phyloP scores from a whole-genome alignment of 2,888 invertebrate species.

The Dysmachus trigonus region DNA sequence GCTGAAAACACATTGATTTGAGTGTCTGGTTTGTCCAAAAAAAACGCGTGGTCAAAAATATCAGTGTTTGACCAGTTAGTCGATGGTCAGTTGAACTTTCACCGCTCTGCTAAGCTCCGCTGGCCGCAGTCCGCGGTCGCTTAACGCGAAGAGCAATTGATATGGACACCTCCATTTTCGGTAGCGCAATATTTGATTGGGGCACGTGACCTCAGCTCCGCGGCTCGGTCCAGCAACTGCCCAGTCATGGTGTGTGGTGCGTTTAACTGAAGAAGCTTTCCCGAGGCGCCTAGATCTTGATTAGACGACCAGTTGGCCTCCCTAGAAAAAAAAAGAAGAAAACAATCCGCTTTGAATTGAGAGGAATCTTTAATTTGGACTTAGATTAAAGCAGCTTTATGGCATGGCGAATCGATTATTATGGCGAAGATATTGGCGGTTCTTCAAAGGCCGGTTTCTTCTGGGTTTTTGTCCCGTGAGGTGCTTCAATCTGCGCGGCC shows the following conservation, averaged over 20 bases:
- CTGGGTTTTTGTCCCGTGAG: neutral
- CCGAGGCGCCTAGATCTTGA: neutral
- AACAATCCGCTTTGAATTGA: neutral
- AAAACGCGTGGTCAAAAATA: neutral
- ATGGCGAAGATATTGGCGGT: conserved; percentile 23
- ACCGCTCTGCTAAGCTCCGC: neutral
- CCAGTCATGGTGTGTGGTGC: neutral
- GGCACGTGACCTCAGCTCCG: neutral
- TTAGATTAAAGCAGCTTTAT: neutral
- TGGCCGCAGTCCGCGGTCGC: neutral
- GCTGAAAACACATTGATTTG: neutral
- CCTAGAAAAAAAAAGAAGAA: neutral
- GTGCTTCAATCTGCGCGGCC: neutral
- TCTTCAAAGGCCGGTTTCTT: neutral
- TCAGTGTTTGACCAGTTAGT: neutral
- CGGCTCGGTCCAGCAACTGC: neutral
- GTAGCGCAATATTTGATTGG: neutral
- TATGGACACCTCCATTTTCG: neutral
- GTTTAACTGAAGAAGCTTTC: neutral
- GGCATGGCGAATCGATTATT: conserved; percentile 30
- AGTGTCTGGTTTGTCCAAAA: neutral
- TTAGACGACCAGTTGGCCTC: neutral
- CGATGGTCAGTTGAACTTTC: neutral
- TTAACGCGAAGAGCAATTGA: neutral
- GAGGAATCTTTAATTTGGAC: neutral